Evolutionary conservation across 2,888 invertebrate genomes (phyloP).

Genomic region (Agonopterix heracliana): DNA sequence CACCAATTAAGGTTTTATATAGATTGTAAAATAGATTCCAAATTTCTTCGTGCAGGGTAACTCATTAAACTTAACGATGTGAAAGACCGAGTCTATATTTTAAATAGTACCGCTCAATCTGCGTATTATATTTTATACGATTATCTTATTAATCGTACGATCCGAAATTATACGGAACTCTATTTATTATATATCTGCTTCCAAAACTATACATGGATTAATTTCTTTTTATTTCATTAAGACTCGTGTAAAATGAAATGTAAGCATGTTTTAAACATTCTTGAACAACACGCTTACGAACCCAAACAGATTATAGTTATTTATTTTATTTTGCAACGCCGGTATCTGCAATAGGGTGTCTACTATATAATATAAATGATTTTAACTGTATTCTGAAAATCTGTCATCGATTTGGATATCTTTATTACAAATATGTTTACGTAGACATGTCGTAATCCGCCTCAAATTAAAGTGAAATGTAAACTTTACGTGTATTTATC

Average conservation of each 20-base stretch:
- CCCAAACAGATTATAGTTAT: no score
- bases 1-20: slow-evolving; percentile 40
- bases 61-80: slow-evolving; percentile 30
- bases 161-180: slow-evolving; percentile 18
- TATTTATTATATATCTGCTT: not conserved
- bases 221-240: no score
- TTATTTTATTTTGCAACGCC: no score
- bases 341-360: no score
- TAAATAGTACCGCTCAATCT: slow-evolving; percentile 39
- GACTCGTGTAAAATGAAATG: no score
- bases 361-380: no score
- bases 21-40: slow-evolving; percentile 52
- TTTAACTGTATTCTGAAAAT: no score
- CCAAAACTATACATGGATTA: not conserved
- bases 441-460: not conserved
- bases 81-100: slow-evolving; percentile 33
- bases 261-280: no score
- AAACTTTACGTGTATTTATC: not conserved
- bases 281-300: no score
- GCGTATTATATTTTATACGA: slow-evolving; percentile 33
- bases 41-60: slow-evolving; percentile 72
- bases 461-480: not conserved
- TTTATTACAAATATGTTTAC: no score
- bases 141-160: slow-evolving; percentile 40
- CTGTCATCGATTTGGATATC: no score